These are phyloP conservation scores for Eupithecia inturbata DNA, from an alignment of 2,888 invertebrate species.

Conservation along the genomic window DNA sequence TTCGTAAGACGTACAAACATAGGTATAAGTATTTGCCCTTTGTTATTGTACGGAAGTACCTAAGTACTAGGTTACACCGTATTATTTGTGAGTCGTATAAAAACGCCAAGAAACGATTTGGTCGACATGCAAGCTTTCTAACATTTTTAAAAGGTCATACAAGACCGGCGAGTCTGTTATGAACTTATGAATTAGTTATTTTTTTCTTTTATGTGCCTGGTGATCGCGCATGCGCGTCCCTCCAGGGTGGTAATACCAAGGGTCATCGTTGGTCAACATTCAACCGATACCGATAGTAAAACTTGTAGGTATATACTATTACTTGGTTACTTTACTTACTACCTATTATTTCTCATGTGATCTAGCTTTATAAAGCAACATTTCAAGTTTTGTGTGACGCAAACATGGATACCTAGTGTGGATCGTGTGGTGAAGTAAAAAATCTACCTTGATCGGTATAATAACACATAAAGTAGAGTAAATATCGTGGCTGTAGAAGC, in stretches of 20 bases:
- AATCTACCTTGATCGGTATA: not conserved
- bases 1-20: not conserved
- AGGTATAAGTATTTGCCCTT: not conserved
- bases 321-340: not conserved
- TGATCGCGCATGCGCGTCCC: constrained; percentile 60
- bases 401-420: too few relatives aligned
- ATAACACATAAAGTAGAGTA: too few relatives aligned
- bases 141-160: constrained; percentile 51
- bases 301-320: not conserved
- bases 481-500: too few relatives aligned
- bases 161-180: constrained; percentile 51
- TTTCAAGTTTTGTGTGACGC: not conserved
- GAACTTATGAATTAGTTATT: constrained; percentile 54
- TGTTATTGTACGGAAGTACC: not conserved
- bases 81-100: not conserved
- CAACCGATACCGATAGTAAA: constrained; percentile 20
- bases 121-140: constrained; percentile 44
- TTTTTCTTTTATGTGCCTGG: constrained; percentile 49
- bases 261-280: constrained; percentile 58
- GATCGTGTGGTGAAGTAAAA: not conserved
- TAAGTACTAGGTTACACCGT: not conserved
- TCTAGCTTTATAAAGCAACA: not conserved
- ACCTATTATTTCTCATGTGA: not conserved
- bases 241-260: constrained; percentile 50
- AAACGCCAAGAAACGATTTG: constrained; percentile 34